Evolutionary conservation across 2,888 invertebrate genomes (phyloP), one percentile per base, ranked within the genome.

Genomic region (Linnaemya vulpina): DNA sequence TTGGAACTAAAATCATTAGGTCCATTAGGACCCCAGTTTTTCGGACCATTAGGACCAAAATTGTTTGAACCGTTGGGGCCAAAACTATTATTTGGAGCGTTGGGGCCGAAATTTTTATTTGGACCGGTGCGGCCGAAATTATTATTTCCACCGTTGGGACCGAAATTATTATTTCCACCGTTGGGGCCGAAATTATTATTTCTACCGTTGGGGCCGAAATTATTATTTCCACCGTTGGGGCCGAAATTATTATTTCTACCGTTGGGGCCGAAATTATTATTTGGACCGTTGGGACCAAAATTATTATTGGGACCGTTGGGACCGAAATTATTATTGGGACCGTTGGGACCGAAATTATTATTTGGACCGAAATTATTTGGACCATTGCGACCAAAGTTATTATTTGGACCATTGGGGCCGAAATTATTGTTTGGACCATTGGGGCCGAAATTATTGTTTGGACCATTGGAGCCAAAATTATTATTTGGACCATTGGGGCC

Each of bases 381-480:
- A 0, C 65, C 82, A 22, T 73, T 60, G 1, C 9, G 43, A 1
- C 73, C 81, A 35, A 71, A 86, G 79, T 83, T 77, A 17, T 70
- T 20, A 0, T 81, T 68, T 43, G 60, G 62, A 1, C 67, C 80
- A 60, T 51, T 74, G 7, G 38, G 51, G n/a, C 63, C 74, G 4
- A 40, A 75, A 15, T 75, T 75, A n/a, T 63, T 73, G 0, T 81
- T 70, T 40, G 58, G 67, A 3, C 63, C 78, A 53, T 60, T 60
- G 11, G 80, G 77, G 51, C 87, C 85, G 53, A 73, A 87, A 71
- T 83, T 78, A 20, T 68, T 22, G 0, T 70, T 70, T 7, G 77
- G 68, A 0, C 80, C 79, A 38, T 60, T 60, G 11, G 80, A 75
- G 51, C 87, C 85, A 49, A 75, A 87, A 71, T 83, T 78, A 20